Base-by-base conservation (phyloP, 35 echinoderm and acorn worm genomes). In the Patiria miniata region DNA sequence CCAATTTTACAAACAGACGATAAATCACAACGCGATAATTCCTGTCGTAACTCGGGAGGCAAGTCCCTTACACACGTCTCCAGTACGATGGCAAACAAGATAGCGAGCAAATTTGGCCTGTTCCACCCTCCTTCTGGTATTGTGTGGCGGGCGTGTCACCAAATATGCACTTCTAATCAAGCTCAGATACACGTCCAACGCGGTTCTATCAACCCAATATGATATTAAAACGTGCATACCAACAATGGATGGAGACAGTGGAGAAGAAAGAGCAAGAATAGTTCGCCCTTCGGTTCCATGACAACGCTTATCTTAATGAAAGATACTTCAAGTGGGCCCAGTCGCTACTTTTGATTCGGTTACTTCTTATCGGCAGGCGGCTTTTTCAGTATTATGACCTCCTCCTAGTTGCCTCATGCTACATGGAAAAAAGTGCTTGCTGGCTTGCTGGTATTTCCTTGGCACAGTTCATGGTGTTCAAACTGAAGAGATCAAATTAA, bases 141-240 rank as follows among this genome's bases (percentile, higher is more conserved):
- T 73, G 65, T 73, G 23, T 73, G 19, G 34, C 65, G 65, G 65
- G 65, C 65, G 65, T 73, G 65, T 73, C 26, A 14, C 65, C 34
- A 73, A 73, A 73, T 73, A 2, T 73, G 26, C 65, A 73, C 65
- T 73, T 34, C 65, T 30, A 73, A 73, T 73, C 26, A 73, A 73
- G 34, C 7, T 18, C 26, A 4, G 65, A 73, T 73, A 26, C 65
- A 73, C 34, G 65, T 73, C 19, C 26, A 30, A 73, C 14, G 14
- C 65, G 34, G 8, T 30, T 73, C 65, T 26, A 9, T 23, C 29
- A 32, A 14, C 65, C 65, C 21, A 23, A 2, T 7, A 36, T 26
- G 65, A 30, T 34, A 26, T 23, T 28, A 73, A 73, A 73, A 73
- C 65, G 65, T 73, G 65, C 3, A 34, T 30, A 12, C 30, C 7